A percentile compares a stretch with the other conserved stretches of the same genome.
Conservation (phyloP, 2,797 vertebrate species). For the Enteromius fasciolatus region DNA sequence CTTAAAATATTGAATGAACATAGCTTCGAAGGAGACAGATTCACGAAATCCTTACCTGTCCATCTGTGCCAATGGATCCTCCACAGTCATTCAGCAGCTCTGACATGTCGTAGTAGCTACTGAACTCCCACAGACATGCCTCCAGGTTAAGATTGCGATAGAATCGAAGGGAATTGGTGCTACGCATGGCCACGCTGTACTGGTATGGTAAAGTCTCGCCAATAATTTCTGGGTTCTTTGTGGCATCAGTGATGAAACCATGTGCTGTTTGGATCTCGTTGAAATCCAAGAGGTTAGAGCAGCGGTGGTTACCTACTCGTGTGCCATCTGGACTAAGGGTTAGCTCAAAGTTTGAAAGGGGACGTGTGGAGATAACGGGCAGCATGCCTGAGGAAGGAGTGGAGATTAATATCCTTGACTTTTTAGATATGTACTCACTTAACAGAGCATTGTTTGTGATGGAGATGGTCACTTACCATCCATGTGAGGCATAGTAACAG, state of each 20-base stretch:
- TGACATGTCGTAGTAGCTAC: slow-evolving; percentile 84
- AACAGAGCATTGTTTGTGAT: slow-evolving; percentile 3
- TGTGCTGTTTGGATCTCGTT: slow-evolving; percentile 85
- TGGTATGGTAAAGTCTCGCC: slow-evolving; percentile 84
- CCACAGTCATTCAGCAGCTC: slow-evolving; percentile 84
- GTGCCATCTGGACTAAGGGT: slow-evolving; percentile 85
- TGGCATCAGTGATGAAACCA: slow-evolving; percentile 84
- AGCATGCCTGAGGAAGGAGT: slow-evolving; percentile 78
- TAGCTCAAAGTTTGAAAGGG: slow-evolving; percentile 86
- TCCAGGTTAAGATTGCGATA: slow-evolving; percentile 87
- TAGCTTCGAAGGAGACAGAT: neutral
- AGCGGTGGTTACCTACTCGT: slow-evolving; percentile 84
- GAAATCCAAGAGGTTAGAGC: slow-evolving; percentile 86
- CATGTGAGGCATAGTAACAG: slow-evolving; percentile 85
- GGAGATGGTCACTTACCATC: slow-evolving; percentile 73
- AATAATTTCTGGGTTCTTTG: slow-evolving; percentile 83
- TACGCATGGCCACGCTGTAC: slow-evolving; percentile 77
- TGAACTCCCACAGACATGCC: slow-evolving; percentile 87
- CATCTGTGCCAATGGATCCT: slow-evolving; percentile 83
- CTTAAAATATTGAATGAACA: neutral
- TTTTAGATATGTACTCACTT: neutral
- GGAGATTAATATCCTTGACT: neutral
- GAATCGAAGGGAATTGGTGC: slow-evolving; percentile 82
- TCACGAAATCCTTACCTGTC: slow-evolving; percentile 74
- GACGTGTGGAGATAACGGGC: slow-evolving; percentile 83